Conservation (phyloP, 2,113 vertebrate species). For the Sceloporus tristichus region DNA sequence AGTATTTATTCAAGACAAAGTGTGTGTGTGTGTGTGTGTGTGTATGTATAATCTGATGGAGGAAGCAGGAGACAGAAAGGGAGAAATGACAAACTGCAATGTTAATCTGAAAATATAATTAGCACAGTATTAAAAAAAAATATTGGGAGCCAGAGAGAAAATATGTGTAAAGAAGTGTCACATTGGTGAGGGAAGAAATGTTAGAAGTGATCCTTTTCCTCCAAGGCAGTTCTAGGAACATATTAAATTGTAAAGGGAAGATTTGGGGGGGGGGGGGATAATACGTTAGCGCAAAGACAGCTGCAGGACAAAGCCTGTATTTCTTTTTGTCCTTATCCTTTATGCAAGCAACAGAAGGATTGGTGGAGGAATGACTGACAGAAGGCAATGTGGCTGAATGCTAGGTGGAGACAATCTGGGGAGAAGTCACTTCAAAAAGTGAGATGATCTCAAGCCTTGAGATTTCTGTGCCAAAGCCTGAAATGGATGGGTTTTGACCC, state of each 20-base stretch:
- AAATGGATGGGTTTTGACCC: too few species aligned
- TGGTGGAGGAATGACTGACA: neutral
- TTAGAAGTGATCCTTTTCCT: constrained; percentile 30
- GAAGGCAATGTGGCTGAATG: neutral
- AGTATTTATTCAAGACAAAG: too few species aligned
- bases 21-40: too few species aligned
- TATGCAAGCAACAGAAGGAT: neutral
- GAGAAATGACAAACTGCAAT: constrained; percentile 17
- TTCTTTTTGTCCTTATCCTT: neutral
- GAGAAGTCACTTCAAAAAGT: too few species aligned
- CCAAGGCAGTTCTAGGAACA: constrained; percentile 10
- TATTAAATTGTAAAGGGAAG: neutral
- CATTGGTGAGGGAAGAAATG: constrained; percentile 7
- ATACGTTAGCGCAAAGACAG: neutral
- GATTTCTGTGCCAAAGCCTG: too few species aligned
- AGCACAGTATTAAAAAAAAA: constrained; percentile 18
- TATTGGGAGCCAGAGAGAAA: constrained; percentile 29
- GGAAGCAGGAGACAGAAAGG: neutral
- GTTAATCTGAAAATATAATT: constrained; percentile 45
- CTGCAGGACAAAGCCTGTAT: too few species aligned
- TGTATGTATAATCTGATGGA: neutral
- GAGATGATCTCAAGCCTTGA: too few species aligned
- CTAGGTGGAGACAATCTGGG: neutral
- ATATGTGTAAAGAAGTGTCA: constrained; percentile 36
- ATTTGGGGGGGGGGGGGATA: neutral